Base-by-base conservation (phyloP, 64 coral and sea anemone genomes). In the Stichodactyla helianthus region DNA sequence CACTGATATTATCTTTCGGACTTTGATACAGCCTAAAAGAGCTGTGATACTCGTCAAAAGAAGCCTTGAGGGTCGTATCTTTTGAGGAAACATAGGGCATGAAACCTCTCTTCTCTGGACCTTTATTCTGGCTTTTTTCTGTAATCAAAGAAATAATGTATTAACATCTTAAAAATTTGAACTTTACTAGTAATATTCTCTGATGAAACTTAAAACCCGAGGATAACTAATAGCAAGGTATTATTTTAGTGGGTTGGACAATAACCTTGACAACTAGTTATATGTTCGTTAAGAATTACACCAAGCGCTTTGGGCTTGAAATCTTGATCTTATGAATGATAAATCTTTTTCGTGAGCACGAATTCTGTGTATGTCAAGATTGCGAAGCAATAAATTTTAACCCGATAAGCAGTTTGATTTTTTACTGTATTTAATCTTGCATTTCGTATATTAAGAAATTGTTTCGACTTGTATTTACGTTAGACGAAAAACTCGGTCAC, bases 351-450 rank as follows among this genome's bases (percentile, higher is more conserved):
- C 68, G 17, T 23, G 7, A 35, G 22, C 20, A 74, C 25, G 25
- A 74, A 74, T 74, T 11, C 25, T 74, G 68, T 74, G 7, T 74
- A 74, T 13, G 68, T 74, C 68, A 74, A 74, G 68, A 74, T 74
- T 74, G 1, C 23, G 8, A 14, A 19, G 68, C 23, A 31, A 74
- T 74, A 74, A 74, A 74, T 74, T 74, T 74, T 31, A 68, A 68
- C 17, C 2, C 13, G 59, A 5, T 68, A 31, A 28, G 25, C 68
- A 31, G 27, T 74, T 23, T 74, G 68, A 74, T 74, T 74, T 74
- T 35, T 74, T 23, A 13, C 19, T 25, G 5, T 20, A 18, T 18
- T 62, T 18, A 12, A 6, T 65, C 62, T 65, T 65, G 5, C 4
- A n/a, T 6, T 20, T 22, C 19, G 62, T n/a, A 22, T n/a, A n/a